Evolutionary conservation across 2,888 invertebrate species (phyloP).

Genomic region (Minunthozetes semirufus): DNA sequence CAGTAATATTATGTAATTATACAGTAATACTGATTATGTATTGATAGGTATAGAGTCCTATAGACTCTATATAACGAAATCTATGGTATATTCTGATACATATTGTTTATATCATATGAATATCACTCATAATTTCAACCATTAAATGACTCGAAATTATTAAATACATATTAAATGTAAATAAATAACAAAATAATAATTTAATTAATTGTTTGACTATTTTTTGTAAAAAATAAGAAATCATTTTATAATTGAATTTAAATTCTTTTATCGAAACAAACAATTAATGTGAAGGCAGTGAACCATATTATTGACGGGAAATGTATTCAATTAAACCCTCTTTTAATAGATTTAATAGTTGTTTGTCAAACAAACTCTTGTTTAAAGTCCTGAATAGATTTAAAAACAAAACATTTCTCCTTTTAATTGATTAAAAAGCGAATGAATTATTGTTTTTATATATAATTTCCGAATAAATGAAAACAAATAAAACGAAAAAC

Average conservation of each 20-base stretch:
- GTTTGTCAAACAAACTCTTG: background rate
- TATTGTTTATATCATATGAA: no score
- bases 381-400: background rate
- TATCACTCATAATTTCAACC: no score
- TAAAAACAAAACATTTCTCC: background rate
- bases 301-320: background rate
- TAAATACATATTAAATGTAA: background rate
- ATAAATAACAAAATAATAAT: background rate
- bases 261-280: background rate
- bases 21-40: conserved; percentile 4
- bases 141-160: no score
- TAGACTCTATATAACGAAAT: background rate
- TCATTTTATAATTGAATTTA: background rate
- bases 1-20: background rate
- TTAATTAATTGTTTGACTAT: conserved; percentile 1
- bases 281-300: background rate
- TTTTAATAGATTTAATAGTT: background rate
- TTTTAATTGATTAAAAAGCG: background rate
- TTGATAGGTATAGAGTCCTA: background rate
- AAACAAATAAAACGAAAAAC: background rate
- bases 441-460: background rate
- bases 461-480: conserved; percentile 9
- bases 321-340: background rate
- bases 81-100: no score
- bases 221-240: background rate